Evolutionary conservation across 2,113 vertebrate genomes (phyloP), one percentile per base, ranked within the genome.

Genomic region (Catharus fuscescens): DNA sequence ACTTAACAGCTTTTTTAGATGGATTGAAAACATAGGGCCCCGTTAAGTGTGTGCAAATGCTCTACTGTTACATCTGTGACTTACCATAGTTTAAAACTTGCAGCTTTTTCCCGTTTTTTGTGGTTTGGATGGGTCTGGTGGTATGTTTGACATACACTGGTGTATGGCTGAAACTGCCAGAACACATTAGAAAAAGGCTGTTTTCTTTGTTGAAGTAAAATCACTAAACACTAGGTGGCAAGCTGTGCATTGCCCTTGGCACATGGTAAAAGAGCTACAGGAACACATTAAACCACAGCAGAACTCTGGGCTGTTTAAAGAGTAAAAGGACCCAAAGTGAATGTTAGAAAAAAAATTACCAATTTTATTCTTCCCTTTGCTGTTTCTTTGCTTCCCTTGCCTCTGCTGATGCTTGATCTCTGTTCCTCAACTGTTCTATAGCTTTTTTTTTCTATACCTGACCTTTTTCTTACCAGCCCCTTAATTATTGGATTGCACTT

Each of bases 201-300:
- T n/a, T 79, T 45, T 12, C 32, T 57, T 61, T 53, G 59, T 36
- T 80, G 83, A 84, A 66, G 29, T 84, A 15, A 81, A 74, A 34
- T 70, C 3, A 77, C 18, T 38, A 60, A 81, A 92, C 80, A 31
- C 84, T 94, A 89, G 84, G 92, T 91, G 84, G 92, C 95, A 96
- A 92, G 83, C 85, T 91, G 17, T 62, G 60, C 23, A 2, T 52
- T 94, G 77, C 52, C 52, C 47, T 86, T 4, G 2, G 1, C 0
- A 0, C 25, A 1, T 8, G 20, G 15, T 38, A 9, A 29, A 80
- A 53, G n/a, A 67, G 31, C n/a, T 57, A 1, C 10, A 83, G 53
- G 29, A 72, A 61, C 23, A 24, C 20, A 8, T 36, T n/a, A 50
- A 82, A 32, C 14, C 13, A 12, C 0, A 1, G 29, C 26, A 80